A percentile compares a stretch with the other conserved stretches of the same genome.
These are phyloP conservation scores for Tylochromis polylepis DNA, from an alignment of 2,113 vertebrate genomes.

Conservation along the genomic window DNA sequence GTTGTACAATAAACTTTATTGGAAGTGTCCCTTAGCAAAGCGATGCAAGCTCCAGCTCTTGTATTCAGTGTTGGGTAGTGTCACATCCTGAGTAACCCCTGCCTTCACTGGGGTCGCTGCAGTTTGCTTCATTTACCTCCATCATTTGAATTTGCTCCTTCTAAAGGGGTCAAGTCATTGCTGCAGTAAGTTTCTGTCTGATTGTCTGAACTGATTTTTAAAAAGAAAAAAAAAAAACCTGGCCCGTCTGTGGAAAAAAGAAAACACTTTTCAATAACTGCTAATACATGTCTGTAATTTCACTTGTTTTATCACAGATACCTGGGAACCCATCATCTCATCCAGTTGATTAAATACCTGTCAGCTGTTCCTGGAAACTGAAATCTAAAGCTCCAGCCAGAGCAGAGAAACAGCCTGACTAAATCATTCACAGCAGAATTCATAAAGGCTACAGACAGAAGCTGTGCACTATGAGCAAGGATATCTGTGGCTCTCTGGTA, in stretches of 20 bases:
- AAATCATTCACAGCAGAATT: neutral
- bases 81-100: neutral
- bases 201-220: neutral
- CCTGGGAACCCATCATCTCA: neutral
- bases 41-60: neutral
- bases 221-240: neutral
- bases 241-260: neutral
- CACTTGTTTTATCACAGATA: neutral
- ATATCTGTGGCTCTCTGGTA: neutral
- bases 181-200: no score
- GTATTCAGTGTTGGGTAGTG: neutral
- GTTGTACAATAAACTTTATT: neutral
- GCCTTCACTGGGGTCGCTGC: neutral
- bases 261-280: neutral
- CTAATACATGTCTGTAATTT: neutral
- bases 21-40: neutral
- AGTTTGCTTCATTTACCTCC: neutral
- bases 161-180: neutral
- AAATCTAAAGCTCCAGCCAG: neutral
- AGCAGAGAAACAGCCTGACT: neutral
- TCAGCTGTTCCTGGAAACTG: neutral
- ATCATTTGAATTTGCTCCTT: neutral
- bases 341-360: neutral
- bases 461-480: neutral
- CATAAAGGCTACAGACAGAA: neutral